Conservation (phyloP, 2,888 invertebrate species). For the Eupithecia inturbata region DNA sequence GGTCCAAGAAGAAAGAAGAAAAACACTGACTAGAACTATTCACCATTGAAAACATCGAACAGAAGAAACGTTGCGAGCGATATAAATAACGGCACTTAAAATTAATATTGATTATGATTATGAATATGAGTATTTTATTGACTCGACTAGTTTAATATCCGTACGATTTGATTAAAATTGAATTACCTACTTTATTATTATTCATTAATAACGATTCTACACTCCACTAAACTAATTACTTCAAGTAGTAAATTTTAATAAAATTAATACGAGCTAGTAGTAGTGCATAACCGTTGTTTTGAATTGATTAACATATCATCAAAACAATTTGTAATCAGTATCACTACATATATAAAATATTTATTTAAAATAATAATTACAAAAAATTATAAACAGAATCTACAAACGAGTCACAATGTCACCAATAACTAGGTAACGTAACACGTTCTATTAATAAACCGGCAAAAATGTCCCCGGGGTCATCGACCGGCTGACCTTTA, state of each 20-base stretch:
- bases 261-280: neutral
- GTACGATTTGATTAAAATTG: neutral
- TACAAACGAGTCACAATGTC: slow-evolving; percentile 1
- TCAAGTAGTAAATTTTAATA: neutral
- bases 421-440: slow-evolving; percentile 15
- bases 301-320: neutral
- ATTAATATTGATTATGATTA: too few relatives aligned
- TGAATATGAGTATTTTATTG: neutral
- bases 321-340: neutral
- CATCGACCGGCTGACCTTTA: slow-evolving; percentile 56
- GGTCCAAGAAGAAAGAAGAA: neutral
- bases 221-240: neutral
- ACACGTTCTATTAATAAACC: slow-evolving; percentile 43
- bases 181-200: neutral
- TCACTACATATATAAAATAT: neutral
- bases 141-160: neutral
- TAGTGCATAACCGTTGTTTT: neutral
- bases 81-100: neutral
- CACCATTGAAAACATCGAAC: neutral
- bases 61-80: neutral
- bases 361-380: neutral
- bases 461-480: slow-evolving; percentile 51
- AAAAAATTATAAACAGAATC: neutral
- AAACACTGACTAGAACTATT: neutral
- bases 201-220: neutral